Conservation (phyloP, 2,797 vertebrate genomes). For the Myotis daubentonii region DNA sequence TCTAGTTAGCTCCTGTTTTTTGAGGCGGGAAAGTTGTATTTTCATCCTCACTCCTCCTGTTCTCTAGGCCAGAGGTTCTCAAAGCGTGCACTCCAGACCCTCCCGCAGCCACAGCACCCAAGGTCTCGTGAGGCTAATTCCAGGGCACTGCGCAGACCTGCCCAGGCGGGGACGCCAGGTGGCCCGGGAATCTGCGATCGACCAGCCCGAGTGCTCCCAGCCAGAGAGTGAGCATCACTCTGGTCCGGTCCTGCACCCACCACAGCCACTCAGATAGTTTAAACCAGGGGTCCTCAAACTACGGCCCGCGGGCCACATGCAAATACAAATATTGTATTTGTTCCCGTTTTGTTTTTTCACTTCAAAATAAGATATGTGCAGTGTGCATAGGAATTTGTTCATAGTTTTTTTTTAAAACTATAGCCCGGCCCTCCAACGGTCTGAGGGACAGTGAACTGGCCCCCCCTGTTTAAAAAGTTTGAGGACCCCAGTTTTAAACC, state of each 20-base stretch:
- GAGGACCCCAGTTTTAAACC: not conserved
- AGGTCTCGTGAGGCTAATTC: not conserved
- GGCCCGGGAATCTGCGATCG: rapidly evolving
- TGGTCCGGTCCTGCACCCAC: not conserved
- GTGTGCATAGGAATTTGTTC: too few species aligned
- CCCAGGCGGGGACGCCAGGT: rapidly evolving
- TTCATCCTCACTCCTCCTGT: not conserved
- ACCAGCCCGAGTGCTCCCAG: too few species aligned
- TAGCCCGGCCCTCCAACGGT: too few species aligned
- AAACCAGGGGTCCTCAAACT: not conserved
- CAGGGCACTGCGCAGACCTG: not conserved
- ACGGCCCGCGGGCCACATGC: too few species aligned
- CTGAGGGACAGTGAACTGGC: too few species aligned
- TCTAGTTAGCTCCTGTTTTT: not conserved
- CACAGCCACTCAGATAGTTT: not conserved
- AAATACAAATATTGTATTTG: too few species aligned
- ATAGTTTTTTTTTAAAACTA: too few species aligned
- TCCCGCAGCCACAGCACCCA: not conserved
- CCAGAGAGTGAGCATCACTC: not conserved
- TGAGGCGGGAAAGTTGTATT: rapidly evolving
- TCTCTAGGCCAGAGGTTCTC: not conserved
- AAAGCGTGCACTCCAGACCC: too few species aligned
- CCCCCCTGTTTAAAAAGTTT: too few species aligned
- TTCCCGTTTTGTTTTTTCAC: too few species aligned
- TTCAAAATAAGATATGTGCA: too few species aligned